A percentile compares a stretch with the other conserved stretches of the same genome.
These are phyloP conservation scores for Ploceus nigricollis DNA, from an alignment of 2,113 vertebrate species.

Conservation along the genomic window DNA sequence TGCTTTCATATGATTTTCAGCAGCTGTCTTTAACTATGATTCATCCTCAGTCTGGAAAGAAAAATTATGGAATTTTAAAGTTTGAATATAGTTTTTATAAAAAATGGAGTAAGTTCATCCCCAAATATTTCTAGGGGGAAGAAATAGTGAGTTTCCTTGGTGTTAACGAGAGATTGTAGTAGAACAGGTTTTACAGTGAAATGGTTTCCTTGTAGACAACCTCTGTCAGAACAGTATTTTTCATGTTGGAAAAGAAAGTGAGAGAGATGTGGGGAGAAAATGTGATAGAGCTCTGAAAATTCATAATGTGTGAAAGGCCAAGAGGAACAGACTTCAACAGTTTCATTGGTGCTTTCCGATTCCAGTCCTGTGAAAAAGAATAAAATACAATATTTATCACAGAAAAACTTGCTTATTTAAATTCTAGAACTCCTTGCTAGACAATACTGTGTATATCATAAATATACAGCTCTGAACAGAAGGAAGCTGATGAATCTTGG, in stretches of 20 bases:
- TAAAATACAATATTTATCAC: background rate
- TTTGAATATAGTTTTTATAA: background rate
- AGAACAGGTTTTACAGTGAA: background rate
- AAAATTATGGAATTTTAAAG: background rate
- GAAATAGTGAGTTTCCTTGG: background rate
- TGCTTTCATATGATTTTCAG: background rate
- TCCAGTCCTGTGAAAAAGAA: background rate
- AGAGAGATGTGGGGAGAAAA: background rate
- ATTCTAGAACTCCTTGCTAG: background rate
- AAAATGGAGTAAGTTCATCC: background rate
- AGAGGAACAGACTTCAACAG: background rate
- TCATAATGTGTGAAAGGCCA: background rate
- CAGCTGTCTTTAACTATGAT: background rate
- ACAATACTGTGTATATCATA: accelerated
- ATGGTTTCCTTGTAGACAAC: background rate
- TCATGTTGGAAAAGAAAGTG: background rate
- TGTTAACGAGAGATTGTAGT: background rate
- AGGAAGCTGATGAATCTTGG: background rate
- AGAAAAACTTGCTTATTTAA: background rate
- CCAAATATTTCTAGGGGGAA: background rate
- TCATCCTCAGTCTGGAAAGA: background rate
- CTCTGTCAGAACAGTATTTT: background rate
- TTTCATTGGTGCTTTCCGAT: background rate
- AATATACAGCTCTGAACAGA: background rate
- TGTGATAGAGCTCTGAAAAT: background rate